A percentile compares a stretch with the other conserved stretches of the same genome.
These are phyloP conservation scores for Lutjanus campechanus DNA, from an alignment of 2,797 vertebrate genomes.

Conservation along the genomic window DNA sequence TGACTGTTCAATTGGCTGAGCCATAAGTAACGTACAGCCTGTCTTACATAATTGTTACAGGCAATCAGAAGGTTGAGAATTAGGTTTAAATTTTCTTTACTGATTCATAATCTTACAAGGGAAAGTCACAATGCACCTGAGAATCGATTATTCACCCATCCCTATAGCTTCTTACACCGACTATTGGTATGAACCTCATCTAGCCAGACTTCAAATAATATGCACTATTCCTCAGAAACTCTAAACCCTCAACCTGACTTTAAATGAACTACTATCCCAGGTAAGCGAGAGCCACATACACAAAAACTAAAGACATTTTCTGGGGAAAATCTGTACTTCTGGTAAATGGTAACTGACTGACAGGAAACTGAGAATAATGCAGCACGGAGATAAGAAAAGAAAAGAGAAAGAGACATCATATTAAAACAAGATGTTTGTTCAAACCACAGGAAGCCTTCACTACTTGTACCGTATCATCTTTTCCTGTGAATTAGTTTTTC, in stretches of 20 bases:
- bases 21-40: too few species aligned
- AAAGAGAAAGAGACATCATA: conserved; percentile 14
- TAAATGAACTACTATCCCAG: neutral
- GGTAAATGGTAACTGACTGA: conserved; percentile 4
- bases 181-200: too few species aligned
- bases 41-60: too few species aligned
- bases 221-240: too few species aligned
- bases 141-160: too few species aligned
- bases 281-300: neutral
- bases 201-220: too few species aligned
- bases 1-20: too few species aligned
- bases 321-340: neutral
- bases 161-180: too few species aligned
- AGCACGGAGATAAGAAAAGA: neutral
- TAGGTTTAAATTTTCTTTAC: too few species aligned
- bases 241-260: neutral
- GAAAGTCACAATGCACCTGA: too few species aligned
- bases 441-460: neutral
- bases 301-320: neutral
- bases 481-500: neutral
- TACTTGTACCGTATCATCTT: neutral
- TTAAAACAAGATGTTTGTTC: neutral
- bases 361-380: conserved; percentile 22
- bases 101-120: too few species aligned
- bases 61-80: too few species aligned